Conservation (phyloP, 2,797 vertebrate species). For the Etheostoma perlongum region DNA sequence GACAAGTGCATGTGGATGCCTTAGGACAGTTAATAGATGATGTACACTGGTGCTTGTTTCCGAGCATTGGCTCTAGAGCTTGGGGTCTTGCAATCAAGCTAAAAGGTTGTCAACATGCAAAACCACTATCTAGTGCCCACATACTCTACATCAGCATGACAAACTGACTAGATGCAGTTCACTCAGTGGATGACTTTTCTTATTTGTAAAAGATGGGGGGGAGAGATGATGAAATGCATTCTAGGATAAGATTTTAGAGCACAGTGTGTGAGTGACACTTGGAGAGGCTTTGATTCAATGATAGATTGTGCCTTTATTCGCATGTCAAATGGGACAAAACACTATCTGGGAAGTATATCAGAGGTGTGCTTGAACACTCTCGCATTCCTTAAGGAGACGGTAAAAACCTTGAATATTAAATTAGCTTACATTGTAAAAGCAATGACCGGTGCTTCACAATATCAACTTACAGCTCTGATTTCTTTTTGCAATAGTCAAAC, state of each 20-base stretch:
- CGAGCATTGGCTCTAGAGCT: not conserved
- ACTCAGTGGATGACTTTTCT: constrained; percentile 28
- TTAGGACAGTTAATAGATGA: constrained; percentile 31
- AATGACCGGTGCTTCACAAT: not conserved
- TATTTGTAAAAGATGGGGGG: constrained; percentile 3
- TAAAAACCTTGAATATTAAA: not conserved
- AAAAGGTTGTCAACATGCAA: constrained; percentile 46
- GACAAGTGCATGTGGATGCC: not conserved
- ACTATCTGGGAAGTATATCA: not conserved
- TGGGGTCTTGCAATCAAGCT: constrained; percentile 50
- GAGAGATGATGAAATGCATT: constrained; percentile 31
- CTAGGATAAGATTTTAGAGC: constrained; percentile 6
- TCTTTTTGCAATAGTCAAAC: not conserved
- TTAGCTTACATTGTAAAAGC: not conserved
- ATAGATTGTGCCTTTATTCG: not conserved
- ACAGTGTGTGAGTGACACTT: not conserved
- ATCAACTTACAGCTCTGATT: not conserved
- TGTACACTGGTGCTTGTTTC: not conserved
- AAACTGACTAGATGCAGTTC: constrained; percentile 32
- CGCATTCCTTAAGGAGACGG: not conserved
- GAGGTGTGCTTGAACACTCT: constrained; percentile 7
- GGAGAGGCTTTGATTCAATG: constrained; percentile 25
- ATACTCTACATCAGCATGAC: constrained; percentile 25
- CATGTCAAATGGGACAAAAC: constrained; percentile 10
- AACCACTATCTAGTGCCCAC: constrained; percentile 1